Percentiles rank a stretch among this genome's conserved stretches.
Conservation (phyloP, 2,797 vertebrate species). For the Labroides dimidiatus region DNA sequence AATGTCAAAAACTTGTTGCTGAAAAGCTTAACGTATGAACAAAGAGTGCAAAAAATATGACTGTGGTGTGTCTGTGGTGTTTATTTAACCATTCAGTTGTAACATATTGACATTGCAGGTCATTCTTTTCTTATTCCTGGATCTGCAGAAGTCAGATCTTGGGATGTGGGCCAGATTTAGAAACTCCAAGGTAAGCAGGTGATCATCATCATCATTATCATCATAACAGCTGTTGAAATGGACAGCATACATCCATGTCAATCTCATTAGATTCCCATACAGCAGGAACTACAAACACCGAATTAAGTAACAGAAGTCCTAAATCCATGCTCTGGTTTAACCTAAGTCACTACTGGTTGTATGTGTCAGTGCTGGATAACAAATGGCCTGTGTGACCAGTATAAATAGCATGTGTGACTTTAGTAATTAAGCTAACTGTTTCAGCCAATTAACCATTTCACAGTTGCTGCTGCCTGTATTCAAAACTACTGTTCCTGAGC, state of each 20-base stretch:
- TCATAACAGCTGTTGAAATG: not conserved
- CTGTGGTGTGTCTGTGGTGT: conserved; percentile 34
- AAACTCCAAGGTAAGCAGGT: not conserved
- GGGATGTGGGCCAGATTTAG: conserved; percentile 13
- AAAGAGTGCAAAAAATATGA: conserved; percentile 71
- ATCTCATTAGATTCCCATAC: not conserved
- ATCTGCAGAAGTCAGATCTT: conserved; percentile 12
- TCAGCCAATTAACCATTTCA: not conserved
- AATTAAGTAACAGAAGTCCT: not conserved
- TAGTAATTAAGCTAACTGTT: conserved; percentile 15
- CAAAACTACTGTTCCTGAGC: not conserved
- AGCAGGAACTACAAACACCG: conserved; percentile 2
- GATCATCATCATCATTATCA: not conserved
- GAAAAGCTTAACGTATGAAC: conserved; percentile 75
- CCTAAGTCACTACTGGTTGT: not conserved
- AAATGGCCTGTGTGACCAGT: not conserved
- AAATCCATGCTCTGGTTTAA: not conserved
- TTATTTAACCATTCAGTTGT: conserved; percentile 30
- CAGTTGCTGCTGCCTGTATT: not conserved
- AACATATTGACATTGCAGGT: conserved; percentile 16
- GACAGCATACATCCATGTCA: too few species aligned
- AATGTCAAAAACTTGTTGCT: conserved; percentile 76
- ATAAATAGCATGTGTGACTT: not conserved
- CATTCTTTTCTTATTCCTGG: conserved; percentile 5
- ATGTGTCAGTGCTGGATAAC: not conserved